Percentiles rank a stretch among this genome's conserved stretches.
phyloP scores from a whole-genome alignment of 2,113 vertebrate genomes.

The Ailuropoda melanoleuca region DNA sequence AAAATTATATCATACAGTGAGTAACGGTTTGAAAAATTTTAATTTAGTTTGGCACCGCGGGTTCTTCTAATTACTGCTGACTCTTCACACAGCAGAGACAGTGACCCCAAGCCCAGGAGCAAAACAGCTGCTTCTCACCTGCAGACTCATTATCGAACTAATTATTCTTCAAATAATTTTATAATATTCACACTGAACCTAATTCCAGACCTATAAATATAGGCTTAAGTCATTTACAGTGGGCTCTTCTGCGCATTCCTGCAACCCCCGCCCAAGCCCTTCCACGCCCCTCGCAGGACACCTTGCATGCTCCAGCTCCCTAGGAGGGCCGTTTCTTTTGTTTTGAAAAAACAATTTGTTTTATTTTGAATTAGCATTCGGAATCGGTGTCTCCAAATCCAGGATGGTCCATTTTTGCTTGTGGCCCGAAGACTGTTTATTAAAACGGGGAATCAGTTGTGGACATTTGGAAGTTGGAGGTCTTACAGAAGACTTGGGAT shows the following conservation, averaged over 20 bases:
- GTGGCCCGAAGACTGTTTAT: background rate
- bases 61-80: conserved; percentile 83
- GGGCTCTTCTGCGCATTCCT: background rate
- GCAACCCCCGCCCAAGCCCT: background rate
- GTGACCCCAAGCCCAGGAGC: conserved; percentile 72
- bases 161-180: conserved; percentile 79
- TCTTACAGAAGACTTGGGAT: background rate
- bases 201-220: conserved; percentile 55
- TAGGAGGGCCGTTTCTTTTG: background rate
- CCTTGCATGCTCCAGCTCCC: background rate
- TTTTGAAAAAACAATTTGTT: background rate
- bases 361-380: background rate
- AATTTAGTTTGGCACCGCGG: conserved; percentile 78
- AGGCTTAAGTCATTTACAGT: conserved; percentile 35
- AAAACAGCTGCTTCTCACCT: conserved; percentile 78
- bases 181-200: conserved; percentile 62
- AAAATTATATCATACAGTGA: conserved; percentile 81
- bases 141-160: conserved; percentile 73
- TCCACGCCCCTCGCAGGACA: background rate
- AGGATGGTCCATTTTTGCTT: background rate
- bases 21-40: conserved; percentile 76
- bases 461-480: background rate
- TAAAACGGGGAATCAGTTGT: background rate
- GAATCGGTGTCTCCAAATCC: background rate
- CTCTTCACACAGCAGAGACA: conserved; percentile 77